Evolutionary conservation across 2,113 vertebrate genomes (phyloP).

Genomic region (Alligator sinensis): DNA sequence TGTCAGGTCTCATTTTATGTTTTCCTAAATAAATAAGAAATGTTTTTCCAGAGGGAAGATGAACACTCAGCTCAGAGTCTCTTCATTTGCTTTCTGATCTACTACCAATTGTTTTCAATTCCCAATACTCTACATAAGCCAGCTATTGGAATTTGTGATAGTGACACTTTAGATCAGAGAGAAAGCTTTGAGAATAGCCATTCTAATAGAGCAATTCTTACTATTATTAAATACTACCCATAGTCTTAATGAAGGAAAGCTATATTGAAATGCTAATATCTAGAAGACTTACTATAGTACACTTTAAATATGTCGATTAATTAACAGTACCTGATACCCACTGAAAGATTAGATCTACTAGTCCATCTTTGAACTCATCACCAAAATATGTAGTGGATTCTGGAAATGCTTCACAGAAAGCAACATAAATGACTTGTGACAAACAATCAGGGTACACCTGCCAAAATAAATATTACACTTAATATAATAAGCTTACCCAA

Average conservation of each 20-base stretch:
- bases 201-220: not conserved
- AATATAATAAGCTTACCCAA: not conserved
- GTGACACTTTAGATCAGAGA: not conserved
- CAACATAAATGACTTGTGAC: constrained; percentile 67
- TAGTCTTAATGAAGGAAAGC: not conserved
- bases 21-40: not conserved
- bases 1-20: not conserved
- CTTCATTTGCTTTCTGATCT: not conserved
- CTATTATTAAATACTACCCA: not conserved
- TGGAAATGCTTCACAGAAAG: constrained; percentile 75
- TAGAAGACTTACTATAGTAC: not conserved
- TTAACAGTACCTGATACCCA: constrained; percentile 76
- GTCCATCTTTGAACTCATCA: constrained; percentile 71
- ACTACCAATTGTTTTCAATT: not conserved
- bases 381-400: constrained; percentile 60
- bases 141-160: not conserved
- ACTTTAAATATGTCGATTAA: not conserved
- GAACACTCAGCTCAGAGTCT: not conserved
- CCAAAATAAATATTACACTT: constrained; percentile 26
- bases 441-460: constrained; percentile 75
- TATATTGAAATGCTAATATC: not conserved
- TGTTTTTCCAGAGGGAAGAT: not conserved
- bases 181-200: not conserved
- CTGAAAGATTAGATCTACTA: constrained; percentile 66
- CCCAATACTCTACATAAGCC: not conserved